Conservation (phyloP, 2,113 vertebrate genomes). For the Pavo muticus region DNA sequence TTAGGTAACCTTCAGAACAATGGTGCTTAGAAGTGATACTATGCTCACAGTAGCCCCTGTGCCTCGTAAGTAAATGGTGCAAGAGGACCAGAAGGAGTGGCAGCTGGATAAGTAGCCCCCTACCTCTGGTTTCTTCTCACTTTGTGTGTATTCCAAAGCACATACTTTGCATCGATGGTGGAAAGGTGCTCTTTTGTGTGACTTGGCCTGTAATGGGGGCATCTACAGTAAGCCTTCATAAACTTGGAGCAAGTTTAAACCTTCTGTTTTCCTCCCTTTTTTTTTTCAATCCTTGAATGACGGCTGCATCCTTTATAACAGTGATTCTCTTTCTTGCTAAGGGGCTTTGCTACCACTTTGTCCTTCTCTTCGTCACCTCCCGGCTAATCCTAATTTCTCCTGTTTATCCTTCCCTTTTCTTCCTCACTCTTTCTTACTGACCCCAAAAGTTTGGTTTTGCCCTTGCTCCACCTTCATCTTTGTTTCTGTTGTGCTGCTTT, state of each 20-base stretch:
- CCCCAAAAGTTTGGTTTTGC: background rate
- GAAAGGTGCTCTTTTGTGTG: background rate
- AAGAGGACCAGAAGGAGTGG: background rate
- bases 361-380: background rate
- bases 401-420: background rate
- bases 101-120: background rate
- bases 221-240: background rate
- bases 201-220: accelerated
- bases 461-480: background rate
- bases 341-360: background rate
- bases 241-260: background rate
- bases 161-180: no score
- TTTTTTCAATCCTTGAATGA: background rate
- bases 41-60: background rate
- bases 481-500: background rate
- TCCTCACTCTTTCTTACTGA: accelerated
- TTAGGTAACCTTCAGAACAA: background rate
- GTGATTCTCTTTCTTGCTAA: background rate
- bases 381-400: background rate
- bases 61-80: background rate
- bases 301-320: background rate
- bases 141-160: background rate
- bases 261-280: background rate
- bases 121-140: background rate
- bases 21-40: background rate